Base-by-base conservation (phyloP, 2,797 vertebrate species). In the Propithecus deckenii region DNA sequence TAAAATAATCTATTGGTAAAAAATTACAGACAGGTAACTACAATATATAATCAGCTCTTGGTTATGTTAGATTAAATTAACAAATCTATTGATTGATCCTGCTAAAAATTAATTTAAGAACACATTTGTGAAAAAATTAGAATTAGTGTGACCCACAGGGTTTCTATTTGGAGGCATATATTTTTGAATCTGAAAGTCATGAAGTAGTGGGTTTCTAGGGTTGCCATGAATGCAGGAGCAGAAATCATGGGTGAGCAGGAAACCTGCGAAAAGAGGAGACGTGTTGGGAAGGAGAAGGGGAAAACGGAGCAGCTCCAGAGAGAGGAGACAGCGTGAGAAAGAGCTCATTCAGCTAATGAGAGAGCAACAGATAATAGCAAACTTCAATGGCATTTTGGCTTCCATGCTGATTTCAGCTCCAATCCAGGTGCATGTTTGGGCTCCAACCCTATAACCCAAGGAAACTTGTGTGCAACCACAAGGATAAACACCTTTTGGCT, bases 91-190 rank as follows among this genome's bases (percentile, higher is more conserved):
- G 8, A 74, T 79, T 38, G 69, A 48, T 22, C 18, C 57, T 91
- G 48, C 5, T 65, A 23, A 89, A 92, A 95, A 23, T 71, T 72
- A 94, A 71, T 80, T 92, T 59, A 83, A 89, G 74, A 65, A 48
- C 30, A 15, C 1, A 80, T 89, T 86, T 79, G 25, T 91, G 55
- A 50, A 69, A 83, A 71, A 86, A 69, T 32, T 80, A 65, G 57
- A 57, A 59, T 71, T 55, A 35, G 3, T 59, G 23, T 41, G 52
- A 71, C 46, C 18, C 41, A 84, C 65, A 81, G 6, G 9, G 2
- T 59, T 50, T 43, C 30, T 86, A 52, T n/a, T 35, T 22, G 12
- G 30, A 92, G 67, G 22, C 18, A 78, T 23, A 38, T 50, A 63
- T 50, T 52, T 74, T 88, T 87, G 9, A 85, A 75, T 20, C 28